Evolutionary conservation across 2,888 invertebrate genomes (phyloP), one percentile per base, ranked within the genome.

Genomic region (Acleris emargana): DNA sequence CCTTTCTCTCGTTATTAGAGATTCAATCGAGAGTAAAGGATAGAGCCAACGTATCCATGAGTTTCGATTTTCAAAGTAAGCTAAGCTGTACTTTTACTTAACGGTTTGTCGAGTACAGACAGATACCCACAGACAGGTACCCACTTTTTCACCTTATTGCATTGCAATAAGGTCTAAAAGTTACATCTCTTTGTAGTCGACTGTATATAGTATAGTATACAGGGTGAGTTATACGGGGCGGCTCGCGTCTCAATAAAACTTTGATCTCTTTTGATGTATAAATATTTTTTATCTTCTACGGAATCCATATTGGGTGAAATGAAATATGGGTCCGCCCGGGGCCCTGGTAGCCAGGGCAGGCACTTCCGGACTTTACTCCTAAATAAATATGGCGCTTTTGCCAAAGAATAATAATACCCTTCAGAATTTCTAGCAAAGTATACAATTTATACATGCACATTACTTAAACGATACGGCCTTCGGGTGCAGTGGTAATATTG

Each of bases 241-340:
- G 71, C 77, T 75, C 76, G 69, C 69, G 69, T 74, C 75, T 79
- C 73, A 75, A 76, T 75, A 83, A 78, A 79, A 81, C 84, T 84
- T 87, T 87, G 86, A 89, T 89, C 86, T 87, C 86, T 82, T 87
- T 86, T 84, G 83, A 84, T 86, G 86, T 83, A 84, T 83, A 86
- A 87, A 87, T 83, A 86, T 88, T 86, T 86, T 86, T 86, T 82
- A 77, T 82, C 79, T 79, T 74, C 72, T 76, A 78, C 81, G 76
- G 79, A 82, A 87, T 84, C 80, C 82, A 83, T 86, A 87, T 84
- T 80, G 79, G 77, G 75, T 76, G 80, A 80, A 84, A 86, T 86
- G 82, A 82, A 85, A 85, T 85, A 83, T 80, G 80, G 77, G 64
- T 53, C 51, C 47, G 66, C 49, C 64, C 57, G 61, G 58, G 16